These are phyloP conservation scores for Sebastes dallii DNA, from an alignment of 2,797 vertebrate species.

Conservation along the genomic window DNA sequence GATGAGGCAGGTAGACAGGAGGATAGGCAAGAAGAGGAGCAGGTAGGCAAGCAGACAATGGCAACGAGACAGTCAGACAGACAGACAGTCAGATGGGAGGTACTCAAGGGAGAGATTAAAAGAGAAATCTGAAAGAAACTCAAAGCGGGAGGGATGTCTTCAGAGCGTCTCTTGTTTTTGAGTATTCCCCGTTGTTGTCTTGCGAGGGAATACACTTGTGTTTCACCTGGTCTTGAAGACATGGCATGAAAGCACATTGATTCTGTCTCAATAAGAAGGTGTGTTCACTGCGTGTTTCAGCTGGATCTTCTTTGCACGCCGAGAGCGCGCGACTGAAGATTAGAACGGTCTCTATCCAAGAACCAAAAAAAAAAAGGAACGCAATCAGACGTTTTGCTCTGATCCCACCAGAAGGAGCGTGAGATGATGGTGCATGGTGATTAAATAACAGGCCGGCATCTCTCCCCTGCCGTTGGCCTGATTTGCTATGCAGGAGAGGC, in stretches of 20 bases:
- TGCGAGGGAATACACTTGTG: conserved; percentile 41
- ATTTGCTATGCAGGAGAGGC: conserved; percentile 75
- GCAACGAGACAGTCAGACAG: conserved; percentile 53
- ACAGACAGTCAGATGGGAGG: conserved; percentile 59
- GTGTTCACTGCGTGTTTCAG: conserved; percentile 18
- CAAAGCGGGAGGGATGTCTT: conserved; percentile 48
- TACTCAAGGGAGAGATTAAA: conserved; percentile 70
- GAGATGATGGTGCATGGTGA: conserved; percentile 64
- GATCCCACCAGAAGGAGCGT: conserved; percentile 48
- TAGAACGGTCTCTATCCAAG: conserved; percentile 8
- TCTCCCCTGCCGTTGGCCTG: conserved; percentile 64
- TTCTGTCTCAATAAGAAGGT: conserved; percentile 41
- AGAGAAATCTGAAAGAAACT: conserved; percentile 63
- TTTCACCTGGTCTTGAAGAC: conserved; percentile 47
- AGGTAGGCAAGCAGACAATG: conserved; percentile 63
- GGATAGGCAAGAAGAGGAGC: neutral
- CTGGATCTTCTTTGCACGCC: neutral
- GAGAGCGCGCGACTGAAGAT: neutral
- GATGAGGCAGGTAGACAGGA: conserved; percentile 43
- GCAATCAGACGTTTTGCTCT: conserved; percentile 45
- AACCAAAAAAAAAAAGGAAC: conserved; percentile 8
- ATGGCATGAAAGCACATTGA: conserved; percentile 50
- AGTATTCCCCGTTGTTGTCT: conserved; percentile 64
- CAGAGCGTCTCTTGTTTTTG: conserved; percentile 42
- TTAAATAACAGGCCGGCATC: conserved; percentile 69